phyloP scores from a whole-genome alignment of 2,113 vertebrate genomes.

The Callocephalon fimbriatum region DNA sequence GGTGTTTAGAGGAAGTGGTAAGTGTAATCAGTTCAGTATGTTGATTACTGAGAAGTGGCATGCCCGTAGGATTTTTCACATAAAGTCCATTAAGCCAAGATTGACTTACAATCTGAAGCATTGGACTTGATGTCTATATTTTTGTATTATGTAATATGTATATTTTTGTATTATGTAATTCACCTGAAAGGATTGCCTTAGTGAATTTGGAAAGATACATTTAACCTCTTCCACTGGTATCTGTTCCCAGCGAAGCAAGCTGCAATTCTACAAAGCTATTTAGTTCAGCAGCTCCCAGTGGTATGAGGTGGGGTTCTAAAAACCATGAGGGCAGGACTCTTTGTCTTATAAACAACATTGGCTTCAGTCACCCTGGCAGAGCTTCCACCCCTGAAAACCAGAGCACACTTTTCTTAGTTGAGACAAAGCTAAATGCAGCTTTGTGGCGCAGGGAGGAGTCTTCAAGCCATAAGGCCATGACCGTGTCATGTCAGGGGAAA shows the following conservation, averaged over 20 bases:
- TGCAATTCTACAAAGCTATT: not conserved
- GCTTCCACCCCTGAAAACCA: not conserved
- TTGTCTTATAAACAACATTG: not conserved
- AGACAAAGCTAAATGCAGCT: not conserved
- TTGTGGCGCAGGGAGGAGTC: not conserved
- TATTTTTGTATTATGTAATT: no score
- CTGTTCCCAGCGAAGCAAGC: not conserved
- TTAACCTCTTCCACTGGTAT: not conserved
- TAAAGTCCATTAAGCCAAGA: not conserved
- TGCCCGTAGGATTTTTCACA: not conserved
- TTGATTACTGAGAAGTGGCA: not conserved
- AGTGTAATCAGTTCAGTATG: not conserved
- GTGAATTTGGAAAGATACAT: not conserved
- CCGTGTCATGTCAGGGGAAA: not conserved
- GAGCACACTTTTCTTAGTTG: not conserved
- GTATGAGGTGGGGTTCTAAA: not conserved
- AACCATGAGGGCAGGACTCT: accelerated
- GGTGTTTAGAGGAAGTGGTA: not conserved
- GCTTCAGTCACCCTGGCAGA: not conserved
- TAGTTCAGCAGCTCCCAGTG: not conserved
- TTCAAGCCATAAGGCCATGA: not conserved
- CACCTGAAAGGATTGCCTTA: not conserved
- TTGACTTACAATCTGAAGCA: not conserved
- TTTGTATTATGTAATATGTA: no score
- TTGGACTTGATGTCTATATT: not conserved